Conservation (phyloP, 2,797 vertebrate genomes). For the Acrossocheilus fasciatus region DNA sequence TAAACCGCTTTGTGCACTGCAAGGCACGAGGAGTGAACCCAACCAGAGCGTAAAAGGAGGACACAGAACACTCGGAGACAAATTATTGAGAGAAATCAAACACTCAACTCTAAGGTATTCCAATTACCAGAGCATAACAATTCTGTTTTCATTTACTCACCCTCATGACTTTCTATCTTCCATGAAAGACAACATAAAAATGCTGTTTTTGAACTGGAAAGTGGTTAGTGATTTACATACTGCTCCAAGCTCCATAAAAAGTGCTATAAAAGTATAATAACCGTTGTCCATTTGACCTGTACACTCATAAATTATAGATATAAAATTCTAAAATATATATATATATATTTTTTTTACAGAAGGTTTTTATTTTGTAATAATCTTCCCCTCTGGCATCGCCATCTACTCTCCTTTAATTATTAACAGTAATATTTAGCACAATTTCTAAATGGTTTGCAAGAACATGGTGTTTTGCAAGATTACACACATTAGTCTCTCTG, state of each 20-base stretch:
- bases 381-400: too few species aligned
- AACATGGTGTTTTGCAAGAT: background rate
- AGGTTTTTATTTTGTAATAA: too few species aligned
- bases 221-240: background rate
- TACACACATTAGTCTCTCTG: slow-evolving; percentile 2
- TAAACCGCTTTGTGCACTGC: background rate
- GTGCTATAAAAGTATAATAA: background rate
- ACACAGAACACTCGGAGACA: background rate
- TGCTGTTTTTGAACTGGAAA: background rate
- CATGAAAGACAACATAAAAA: background rate
- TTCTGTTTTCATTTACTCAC: background rate
- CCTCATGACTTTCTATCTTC: background rate
- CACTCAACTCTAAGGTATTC: background rate
- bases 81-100: background rate
- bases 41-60: background rate
- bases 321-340: background rate
- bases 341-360: too few species aligned
- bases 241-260: background rate
- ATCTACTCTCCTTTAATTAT: background rate
- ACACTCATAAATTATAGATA: background rate
- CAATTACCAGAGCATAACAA: background rate
- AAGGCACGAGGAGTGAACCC: background rate
- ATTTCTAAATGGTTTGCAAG: background rate
- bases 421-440: background rate
- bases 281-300: background rate